Base-by-base conservation (phyloP, 1,140 invertebrate genomes). In the Stenopsyche tienmushanensis region DNA sequence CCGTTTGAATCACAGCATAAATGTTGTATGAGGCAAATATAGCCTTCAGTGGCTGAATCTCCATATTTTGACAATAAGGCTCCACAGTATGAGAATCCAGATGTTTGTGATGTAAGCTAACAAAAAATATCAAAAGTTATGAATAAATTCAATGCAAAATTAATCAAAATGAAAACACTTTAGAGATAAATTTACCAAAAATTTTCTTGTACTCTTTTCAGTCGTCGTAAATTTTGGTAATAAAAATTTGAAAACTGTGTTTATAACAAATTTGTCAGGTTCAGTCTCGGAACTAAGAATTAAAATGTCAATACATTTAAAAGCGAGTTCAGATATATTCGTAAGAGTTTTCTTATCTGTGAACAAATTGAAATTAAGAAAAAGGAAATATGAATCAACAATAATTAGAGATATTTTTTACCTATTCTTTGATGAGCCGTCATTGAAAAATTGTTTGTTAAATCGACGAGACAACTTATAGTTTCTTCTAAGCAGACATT, bases 11-110 rank as follows among this genome's bases (percentile, higher is more conserved):
- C 62, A 58, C 17, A 70, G 44, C 60, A 70, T n/a, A 70, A 20
- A 55, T 70, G 68, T 34, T 70, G 68, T 15, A 70, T 34, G 13
- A 70, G 42, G 15, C 64, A 64, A 17, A 23, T 64, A 25, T 57
- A 64, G 0, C 68, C 62, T 0, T 64, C 47, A 23, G 64, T 39
- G 3, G 64, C 60, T 3, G n/a, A 15, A 10, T 53, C 25, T 20
- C 26, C 44, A 29, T 60, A 64, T 13, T 70, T 66, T n/a, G 34
- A 0, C 0, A 70, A 20, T 2, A 70, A 44, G 8, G 21, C 49
- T 23, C 26, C 52, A 20, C 64, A 66, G 25, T 70, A 60, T 0
- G 47, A 42, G 3, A 63, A 47, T n/a, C 64, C 67, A 0, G 64
- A 24, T 13, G 44, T 62, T 49, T 49, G 42, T 34, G 34, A 70